Base-by-base conservation (phyloP, 2,113 vertebrate genomes). In the Myrmophylax atrothorax region DNA sequence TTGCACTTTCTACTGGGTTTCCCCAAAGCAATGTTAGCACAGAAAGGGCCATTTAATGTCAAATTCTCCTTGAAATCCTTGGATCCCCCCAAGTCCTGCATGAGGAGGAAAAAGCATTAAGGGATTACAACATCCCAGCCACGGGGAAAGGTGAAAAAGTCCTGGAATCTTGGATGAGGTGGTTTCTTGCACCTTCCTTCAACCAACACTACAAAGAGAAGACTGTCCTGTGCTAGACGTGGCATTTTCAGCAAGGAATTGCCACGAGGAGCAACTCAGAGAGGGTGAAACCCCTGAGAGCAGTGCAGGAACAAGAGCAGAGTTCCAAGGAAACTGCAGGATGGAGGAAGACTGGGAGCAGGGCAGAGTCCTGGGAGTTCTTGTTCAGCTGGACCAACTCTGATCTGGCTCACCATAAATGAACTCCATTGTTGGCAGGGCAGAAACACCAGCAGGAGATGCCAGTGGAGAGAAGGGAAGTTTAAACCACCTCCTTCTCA, bases 31-130 rank as follows among this genome's bases (percentile, higher is more conserved):
- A 66, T 29, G 49, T 59, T 12, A 90, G 59, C 53, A 93, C 33
- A 91, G 92, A 93, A 95, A 95, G 91, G 72, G 60, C 47, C 75
- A 55, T 83, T 94, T 86, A 67, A n/a, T 67, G 56, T 58, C 92
- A 93, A 86, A 85, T 63, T 70, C 63, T 83, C 82, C 94, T 91
- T 83, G 46, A 94, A 82, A 42, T 82, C 56, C 83, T 55, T 18
- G 46, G n/a, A 52, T 77, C 75, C 35, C 68, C 52, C 64, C 15
- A 91, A 87, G 42, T 67, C 74, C 78, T 70, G 76, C 68, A 47
- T 3, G 50, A 58, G 44, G 7, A 33, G 90, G 75, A 28, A 93
- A 92, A 95, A 52, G 33, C 8, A 4, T 44, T 60, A 77, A 80
- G 47, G 55, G 73, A 88, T 81, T 93, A 83, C 78, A 90, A 56